Evolutionary conservation across 1,140 invertebrate species (phyloP).

Genomic region (Pararge aegeria): DNA sequence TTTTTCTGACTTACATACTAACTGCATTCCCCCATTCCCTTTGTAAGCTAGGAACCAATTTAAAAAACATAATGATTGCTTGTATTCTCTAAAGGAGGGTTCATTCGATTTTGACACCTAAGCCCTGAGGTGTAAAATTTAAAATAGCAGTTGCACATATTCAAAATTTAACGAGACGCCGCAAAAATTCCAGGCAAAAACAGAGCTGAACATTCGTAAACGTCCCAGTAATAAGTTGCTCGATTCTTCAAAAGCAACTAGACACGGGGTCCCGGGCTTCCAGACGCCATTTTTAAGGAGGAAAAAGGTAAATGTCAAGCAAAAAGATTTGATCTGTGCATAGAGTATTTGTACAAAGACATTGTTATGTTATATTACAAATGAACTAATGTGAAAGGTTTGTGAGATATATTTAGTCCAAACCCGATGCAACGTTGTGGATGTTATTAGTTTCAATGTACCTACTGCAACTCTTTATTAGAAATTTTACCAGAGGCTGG

Average conservation of each 20-base stretch:
- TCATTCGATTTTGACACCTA: slow-evolving; percentile 11
- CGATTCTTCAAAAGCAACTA: slow-evolving; percentile 48
- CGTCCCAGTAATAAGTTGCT: slow-evolving; percentile 50
- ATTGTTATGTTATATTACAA: neutral
- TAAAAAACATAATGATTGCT: slow-evolving; percentile 33
- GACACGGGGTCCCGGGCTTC: slow-evolving; percentile 34
- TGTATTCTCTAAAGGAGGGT: slow-evolving; percentile 11
- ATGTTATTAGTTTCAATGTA: too few species aligned
- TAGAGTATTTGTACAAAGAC: neutral
- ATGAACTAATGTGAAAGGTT: too few species aligned
- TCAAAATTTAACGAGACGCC: slow-evolving; percentile 40
- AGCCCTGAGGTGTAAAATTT: slow-evolving; percentile 14
- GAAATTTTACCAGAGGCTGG: too few species aligned
- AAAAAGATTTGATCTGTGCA: slow-evolving; percentile 26
- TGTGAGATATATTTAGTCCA: too few species aligned
- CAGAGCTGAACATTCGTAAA: slow-evolving; percentile 43
- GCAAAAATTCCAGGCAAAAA: slow-evolving; percentile 48
- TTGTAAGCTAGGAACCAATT: slow-evolving; percentile 29
- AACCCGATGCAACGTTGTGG: too few species aligned
- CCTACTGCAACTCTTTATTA: too few species aligned
- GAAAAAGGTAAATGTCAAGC: slow-evolving; percentile 26
- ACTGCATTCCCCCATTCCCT: slow-evolving; percentile 20
- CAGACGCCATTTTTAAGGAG: slow-evolving; percentile 40
- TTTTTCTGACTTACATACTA: slow-evolving; percentile 15
- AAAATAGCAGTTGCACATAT: slow-evolving; percentile 18